Evolutionary conservation across 1,140 invertebrate species (phyloP), one percentile per base, ranked within the genome.

Genomic region (Brachionus manjavacas): DNA sequence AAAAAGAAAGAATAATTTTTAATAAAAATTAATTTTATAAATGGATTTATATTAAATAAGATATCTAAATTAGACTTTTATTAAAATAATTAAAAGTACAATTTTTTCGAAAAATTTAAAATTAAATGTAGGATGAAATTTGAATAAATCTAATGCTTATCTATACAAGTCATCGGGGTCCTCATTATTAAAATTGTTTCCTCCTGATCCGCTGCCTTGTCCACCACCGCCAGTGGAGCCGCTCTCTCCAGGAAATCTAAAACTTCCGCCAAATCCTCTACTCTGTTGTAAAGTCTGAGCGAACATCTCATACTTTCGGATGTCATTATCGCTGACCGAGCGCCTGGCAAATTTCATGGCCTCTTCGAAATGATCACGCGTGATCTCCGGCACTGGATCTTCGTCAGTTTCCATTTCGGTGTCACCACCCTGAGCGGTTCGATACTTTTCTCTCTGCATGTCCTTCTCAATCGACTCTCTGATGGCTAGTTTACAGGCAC

Each of bases 271-370:
- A 91, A 99, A 99, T 79, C 98, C 98, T 90, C 98, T 92, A 85
- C 95, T 97, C 91, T 99, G 97, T 90, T 99, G 97, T 86, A 99
- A 92, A 78, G 97, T 99, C 91, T 99, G 97, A 85, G 97, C 95
- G 92, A 99, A 99, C 97, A 99, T 99, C 92, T 99, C 98, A 90
- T 99, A 99, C 91, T 99, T 99, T 86, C 96, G 92, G 87, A 99
- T 99, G 90, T 99, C 98, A 89, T 98, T 98, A 90, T 99, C 97
- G 28, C 95, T 98, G 12, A 99, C 98, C n/a, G 98, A 99, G 86
- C 97, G 92, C 81, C 98, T 93, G 84, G 98, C 97, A 91, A 94
- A 99, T 91, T 96, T 96, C 97, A 99, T 99, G 0, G 98, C 96
- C 90, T 99, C 97, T 90, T 99, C 97, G 91, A 99, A 99, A 89